These are phyloP conservation scores for Biston betularia DNA, from an alignment of 2,888 invertebrate genomes.

Conservation along the genomic window DNA sequence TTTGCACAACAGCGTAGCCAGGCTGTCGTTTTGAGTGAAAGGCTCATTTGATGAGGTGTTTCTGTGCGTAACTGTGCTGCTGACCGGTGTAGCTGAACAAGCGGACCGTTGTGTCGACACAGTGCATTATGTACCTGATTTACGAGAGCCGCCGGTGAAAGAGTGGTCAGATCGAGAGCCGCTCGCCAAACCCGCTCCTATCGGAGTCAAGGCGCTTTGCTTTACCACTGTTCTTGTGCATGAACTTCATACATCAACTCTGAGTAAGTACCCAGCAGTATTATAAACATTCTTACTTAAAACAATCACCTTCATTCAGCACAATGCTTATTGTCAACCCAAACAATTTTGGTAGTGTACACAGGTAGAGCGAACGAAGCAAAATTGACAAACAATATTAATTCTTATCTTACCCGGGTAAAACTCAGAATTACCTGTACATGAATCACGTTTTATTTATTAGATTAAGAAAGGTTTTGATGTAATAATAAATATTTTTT, in stretches of 20 bases:
- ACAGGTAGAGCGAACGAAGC: not conserved
- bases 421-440: not conserved
- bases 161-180: slow-evolving; percentile 21
- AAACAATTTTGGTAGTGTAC: not conserved
- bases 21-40: slow-evolving; percentile 77
- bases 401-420: not conserved
- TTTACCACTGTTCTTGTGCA: slow-evolving; percentile 45
- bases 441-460: not conserved
- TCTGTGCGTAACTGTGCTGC: slow-evolving; percentile 67
- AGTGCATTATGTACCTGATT: slow-evolving; percentile 56
- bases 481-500: not conserved
- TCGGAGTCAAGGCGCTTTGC: slow-evolving; percentile 37
- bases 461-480: not conserved
- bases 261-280: slow-evolving; percentile 50
- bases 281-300: not conserved
- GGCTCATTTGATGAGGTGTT: slow-evolving; percentile 63
- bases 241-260: slow-evolving; percentile 42
- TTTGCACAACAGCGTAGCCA: slow-evolving; percentile 65
- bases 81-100: slow-evolving; percentile 59
- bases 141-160: slow-evolving; percentile 47
- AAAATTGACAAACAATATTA: not conserved
- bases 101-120: slow-evolving; percentile 53
- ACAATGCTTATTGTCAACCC: not conserved
- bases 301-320: slow-evolving; percentile 2
- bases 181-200: slow-evolving; percentile 30